Base-by-base conservation (phyloP, 2,797 vertebrate species). In the Podargus strigoides region DNA sequence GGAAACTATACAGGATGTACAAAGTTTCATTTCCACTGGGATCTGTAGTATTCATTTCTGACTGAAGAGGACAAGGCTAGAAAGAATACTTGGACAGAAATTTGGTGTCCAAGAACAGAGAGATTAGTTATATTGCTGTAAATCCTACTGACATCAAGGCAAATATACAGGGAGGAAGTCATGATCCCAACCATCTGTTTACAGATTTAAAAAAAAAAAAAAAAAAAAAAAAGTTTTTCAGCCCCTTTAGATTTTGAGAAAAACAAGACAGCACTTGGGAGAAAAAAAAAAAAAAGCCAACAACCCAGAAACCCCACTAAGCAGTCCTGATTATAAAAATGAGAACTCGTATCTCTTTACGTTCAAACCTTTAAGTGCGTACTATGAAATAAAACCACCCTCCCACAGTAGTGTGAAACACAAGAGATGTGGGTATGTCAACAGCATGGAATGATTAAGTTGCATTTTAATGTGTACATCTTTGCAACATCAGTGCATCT, bases 121-220 rank as follows among this genome's bases (percentile, higher is more conserved):
- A 94, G 64, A 87, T 74, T 82, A 92, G 82, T 95, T 79, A 68
- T 53, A 69, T 30, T 66, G 82, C 50, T 81, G 50, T 84, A 94
- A 94, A 94, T 93, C 76, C 85, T 69, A 72, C 79, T 60, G 76
- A 91, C 83, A 88, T 86, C 62, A 88, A 94, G 87, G 83, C 60
- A 94, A 95, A 94, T 58, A 83, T 6, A 91, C 36, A 91, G 1
- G 6, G 72, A 93, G 42, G 59, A 90, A 91, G 64, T 64, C 44
- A 85, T 28, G 77, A 95, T 59, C 74, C 46, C 89, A 91, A 90
- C 73, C 90, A 93, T 90, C 69, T 96, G 93, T 68, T 93, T 95
- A 92, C 0, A 0, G 74, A 76, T 39, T 42, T 78, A 68, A 26
- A 41, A 53, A 20, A 76, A 62, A 42, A 39, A 46, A 80, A 68